These are phyloP conservation scores for Sapajus apella DNA, from an alignment of 2,113 vertebrate species.

Conservation along the genomic window DNA sequence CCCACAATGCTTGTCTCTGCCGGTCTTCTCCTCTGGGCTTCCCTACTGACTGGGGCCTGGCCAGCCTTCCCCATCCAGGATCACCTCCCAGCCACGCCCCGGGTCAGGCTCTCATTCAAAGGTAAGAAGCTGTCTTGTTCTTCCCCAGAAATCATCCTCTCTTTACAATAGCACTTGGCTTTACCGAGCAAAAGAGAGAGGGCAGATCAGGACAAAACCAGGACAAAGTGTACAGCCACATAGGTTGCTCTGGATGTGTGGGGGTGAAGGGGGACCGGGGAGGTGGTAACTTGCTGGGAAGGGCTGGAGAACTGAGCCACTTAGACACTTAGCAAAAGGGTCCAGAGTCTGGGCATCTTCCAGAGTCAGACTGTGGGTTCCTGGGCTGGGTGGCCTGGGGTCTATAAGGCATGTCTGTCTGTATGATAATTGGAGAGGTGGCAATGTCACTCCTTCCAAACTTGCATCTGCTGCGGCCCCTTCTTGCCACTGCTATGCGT, in stretches of 20 bases:
- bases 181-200: not conserved
- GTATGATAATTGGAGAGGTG: not conserved
- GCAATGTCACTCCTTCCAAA: not conserved
- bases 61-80: conserved; percentile 81
- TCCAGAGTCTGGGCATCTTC: not conserved
- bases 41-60: conserved; percentile 85
- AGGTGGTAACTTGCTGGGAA: not conserved
- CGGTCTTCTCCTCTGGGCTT: conserved; percentile 83
- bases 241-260: not conserved
- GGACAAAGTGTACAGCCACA: not conserved
- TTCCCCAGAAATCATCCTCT: not conserved
- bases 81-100: conserved; percentile 76
- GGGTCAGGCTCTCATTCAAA: conserved; percentile 87
- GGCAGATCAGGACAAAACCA: not conserved
- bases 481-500: rapidly evolving
- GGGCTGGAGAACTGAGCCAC: not conserved
- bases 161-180: not conserved
- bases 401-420: not conserved
- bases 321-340: not conserved
- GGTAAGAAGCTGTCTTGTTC: conserved; percentile 78
- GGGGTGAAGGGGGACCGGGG: not conserved
- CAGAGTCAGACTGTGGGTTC: not conserved
- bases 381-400: not conserved
- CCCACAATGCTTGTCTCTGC: conserved; percentile 83
- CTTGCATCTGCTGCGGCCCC: not conserved